These are phyloP conservation scores for Trachelus iudaicus DNA, from an alignment of 2,888 invertebrate genomes.

Conservation along the genomic window DNA sequence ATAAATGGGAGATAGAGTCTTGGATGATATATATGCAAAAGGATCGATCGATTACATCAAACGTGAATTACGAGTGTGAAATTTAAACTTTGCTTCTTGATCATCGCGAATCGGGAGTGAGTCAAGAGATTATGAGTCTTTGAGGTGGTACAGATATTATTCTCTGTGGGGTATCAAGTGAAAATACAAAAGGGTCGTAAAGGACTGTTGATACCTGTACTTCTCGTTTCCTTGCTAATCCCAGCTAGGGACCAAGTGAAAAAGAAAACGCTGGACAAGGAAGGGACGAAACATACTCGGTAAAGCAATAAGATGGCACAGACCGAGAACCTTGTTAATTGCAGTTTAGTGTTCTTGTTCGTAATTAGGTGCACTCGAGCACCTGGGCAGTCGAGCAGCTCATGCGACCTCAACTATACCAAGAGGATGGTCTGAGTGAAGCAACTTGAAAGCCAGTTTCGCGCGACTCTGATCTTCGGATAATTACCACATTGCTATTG, in stretches of 20 bases:
- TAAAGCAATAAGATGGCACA: slow-evolving; percentile 47
- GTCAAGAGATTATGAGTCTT: not conserved
- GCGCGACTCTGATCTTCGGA: slow-evolving; percentile 35
- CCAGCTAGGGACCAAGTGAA: not conserved
- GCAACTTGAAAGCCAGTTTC: slow-evolving; percentile 25
- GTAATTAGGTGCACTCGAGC: slow-evolving; percentile 61
- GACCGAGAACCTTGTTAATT: slow-evolving; percentile 56
- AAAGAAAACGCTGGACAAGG: not conserved
- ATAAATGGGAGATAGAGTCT: not conserved
- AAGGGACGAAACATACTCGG: not conserved
- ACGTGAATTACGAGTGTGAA: not conserved
- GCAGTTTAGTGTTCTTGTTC: slow-evolving; percentile 62
- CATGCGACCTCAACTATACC: not conserved
- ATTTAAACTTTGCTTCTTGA: not conserved
- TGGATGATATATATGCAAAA: not conserved
- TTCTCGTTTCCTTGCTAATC: not conserved
- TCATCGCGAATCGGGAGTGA: not conserved
- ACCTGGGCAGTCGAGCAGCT: slow-evolving; percentile 42
- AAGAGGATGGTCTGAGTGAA: not conserved
- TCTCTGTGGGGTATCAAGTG: not conserved
- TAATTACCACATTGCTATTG: slow-evolving; percentile 53
- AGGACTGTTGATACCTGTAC: not conserved
- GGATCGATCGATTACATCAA: not conserved
- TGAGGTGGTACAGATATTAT: not conserved
- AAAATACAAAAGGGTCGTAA: not conserved